Evolutionary conservation across 2,888 invertebrate genomes (phyloP).

Genomic region (Stenichneumon culpator): DNA sequence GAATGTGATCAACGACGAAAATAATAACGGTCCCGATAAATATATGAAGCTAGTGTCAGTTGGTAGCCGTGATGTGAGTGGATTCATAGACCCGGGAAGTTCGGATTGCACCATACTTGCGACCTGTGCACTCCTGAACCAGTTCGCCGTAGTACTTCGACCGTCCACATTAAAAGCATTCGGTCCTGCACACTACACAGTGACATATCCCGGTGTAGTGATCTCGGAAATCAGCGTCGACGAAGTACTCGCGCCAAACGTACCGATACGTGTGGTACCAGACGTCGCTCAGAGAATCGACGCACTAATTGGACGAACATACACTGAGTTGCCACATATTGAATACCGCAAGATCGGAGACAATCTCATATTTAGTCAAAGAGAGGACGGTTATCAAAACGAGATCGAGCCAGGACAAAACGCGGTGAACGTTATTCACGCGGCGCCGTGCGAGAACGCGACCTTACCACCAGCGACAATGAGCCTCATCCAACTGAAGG

Average conservation of each 20-base stretch:
- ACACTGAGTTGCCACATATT: not conserved
- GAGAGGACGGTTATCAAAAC: not conserved
- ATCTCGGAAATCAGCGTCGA: constrained; percentile 13
- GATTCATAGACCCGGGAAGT: constrained; percentile 69
- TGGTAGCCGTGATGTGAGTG: constrained; percentile 14
- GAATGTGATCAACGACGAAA: not conserved
- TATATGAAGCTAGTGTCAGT: constrained; percentile 25
- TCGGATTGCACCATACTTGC: constrained; percentile 70
- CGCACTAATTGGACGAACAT: constrained; percentile 30
- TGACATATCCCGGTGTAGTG: constrained; percentile 9
- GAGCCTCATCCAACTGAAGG: not conserved
- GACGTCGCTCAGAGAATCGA: constrained; percentile 39
- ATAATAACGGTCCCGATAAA: not conserved
- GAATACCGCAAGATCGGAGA: not conserved
- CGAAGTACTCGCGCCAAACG: constrained; percentile 5
- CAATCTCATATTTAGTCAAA: not conserved
- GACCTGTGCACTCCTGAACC: constrained; percentile 34
- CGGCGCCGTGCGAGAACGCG: not conserved
- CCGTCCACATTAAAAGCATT: not conserved
- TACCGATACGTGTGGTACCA: constrained; percentile 35
- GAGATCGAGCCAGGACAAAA: not conserved
- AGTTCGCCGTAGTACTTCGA: not conserved
- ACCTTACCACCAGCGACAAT: not conserved
- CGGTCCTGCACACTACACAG: constrained; percentile 11
- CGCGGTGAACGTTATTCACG: not conserved